Evolutionary conservation across 2,888 invertebrate species (phyloP).

Genomic region (Eurytoma adleriae): DNA sequence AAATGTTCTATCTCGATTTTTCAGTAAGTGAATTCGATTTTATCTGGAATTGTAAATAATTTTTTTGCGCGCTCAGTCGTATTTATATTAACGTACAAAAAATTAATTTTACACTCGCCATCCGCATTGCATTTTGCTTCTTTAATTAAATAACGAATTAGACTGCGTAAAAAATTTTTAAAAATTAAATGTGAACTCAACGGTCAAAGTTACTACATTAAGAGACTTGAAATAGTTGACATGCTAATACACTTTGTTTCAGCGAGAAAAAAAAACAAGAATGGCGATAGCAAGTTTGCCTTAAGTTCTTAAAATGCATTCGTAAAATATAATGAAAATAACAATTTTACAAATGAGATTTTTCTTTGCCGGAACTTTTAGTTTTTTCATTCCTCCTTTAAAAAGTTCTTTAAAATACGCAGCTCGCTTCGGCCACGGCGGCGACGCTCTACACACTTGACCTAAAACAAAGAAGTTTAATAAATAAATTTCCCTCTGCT

Average conservation of each 20-base stretch:
- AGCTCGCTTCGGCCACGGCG: slow-evolving; percentile 21
- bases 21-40: too few relatives aligned
- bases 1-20: too few relatives aligned
- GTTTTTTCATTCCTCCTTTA: slow-evolving; percentile 16
- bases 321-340: slow-evolving; percentile 49
- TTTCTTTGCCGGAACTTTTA: slow-evolving; percentile 16
- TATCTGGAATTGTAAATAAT: too few relatives aligned
- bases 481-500: slow-evolving; percentile 42
- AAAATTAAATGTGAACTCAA: too few relatives aligned
- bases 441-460: slow-evolving; percentile 14
- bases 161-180: too few relatives aligned
- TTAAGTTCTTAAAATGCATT: slow-evolving; percentile 25
- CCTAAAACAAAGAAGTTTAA: slow-evolving; percentile 47
- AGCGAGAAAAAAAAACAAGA: neutral
- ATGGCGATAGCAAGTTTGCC: slow-evolving; percentile 5
- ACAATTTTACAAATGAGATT: slow-evolving; percentile 49
- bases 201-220: too few relatives aligned
- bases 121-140: too few relatives aligned
- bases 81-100: too few relatives aligned
- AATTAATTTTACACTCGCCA: too few relatives aligned
- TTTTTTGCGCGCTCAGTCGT: too few relatives aligned
- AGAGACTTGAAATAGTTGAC: too few relatives aligned
- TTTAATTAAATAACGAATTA: too few relatives aligned
- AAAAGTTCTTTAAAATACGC: slow-evolving; percentile 37
- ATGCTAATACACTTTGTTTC: neutral